A percentile compares a stretch with the other conserved stretches of the same genome.
Evolutionary conservation across 2,113 vertebrate species (phyloP).

Genomic region (Dicrurus megarhynchus): DNA sequence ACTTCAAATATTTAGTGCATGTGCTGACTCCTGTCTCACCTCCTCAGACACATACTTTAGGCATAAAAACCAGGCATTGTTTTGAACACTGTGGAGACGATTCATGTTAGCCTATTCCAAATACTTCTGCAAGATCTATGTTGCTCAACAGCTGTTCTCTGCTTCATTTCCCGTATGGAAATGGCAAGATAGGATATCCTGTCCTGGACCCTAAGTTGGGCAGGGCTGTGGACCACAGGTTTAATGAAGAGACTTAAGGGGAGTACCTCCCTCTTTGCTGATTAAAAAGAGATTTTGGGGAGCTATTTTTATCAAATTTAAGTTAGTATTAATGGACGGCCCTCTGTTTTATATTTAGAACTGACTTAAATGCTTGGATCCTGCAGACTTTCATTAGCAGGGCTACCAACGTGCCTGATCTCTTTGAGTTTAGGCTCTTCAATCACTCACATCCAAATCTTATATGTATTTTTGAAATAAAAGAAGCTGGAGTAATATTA

Average conservation of each 20-base stretch:
- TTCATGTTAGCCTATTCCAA: background rate
- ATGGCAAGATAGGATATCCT: background rate
- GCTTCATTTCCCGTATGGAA: rapidly evolving
- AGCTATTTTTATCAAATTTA: background rate
- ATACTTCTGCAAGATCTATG: background rate
- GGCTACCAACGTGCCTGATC: background rate
- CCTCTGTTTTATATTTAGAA: background rate
- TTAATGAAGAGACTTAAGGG: background rate
- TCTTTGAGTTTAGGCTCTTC: background rate
- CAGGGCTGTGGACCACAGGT: background rate
- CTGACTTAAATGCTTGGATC: background rate
- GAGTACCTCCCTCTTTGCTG: background rate
- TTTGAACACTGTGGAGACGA: background rate
- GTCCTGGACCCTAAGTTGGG: background rate
- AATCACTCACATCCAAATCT: background rate
- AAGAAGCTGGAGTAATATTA: background rate
- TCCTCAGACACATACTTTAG: background rate
- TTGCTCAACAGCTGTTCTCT: background rate
- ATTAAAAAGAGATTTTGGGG: background rate
- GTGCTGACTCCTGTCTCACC: background rate
- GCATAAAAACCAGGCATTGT: background rate
- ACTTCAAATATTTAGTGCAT: background rate
- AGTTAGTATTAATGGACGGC: background rate
- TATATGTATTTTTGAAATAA: background rate
- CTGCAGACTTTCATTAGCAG: background rate